Evolutionary conservation across 2,113 vertebrate species (phyloP), one percentile per base, ranked within the genome.

Genomic region (Bolborhynchus lineola): DNA sequence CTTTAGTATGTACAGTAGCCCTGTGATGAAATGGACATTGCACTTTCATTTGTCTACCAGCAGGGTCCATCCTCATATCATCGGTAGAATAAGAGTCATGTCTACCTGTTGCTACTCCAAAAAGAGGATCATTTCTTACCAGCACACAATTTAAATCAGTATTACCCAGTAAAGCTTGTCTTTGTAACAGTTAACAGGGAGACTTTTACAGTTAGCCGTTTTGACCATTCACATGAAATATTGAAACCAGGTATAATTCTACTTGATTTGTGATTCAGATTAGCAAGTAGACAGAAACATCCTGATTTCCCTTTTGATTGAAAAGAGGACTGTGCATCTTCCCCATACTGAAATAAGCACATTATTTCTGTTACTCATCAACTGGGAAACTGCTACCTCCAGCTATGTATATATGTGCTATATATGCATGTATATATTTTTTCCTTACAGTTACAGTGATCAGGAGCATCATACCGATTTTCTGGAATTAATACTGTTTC

Each of bases 401-500:
- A 77, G 21, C 55, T 83, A 35, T 39, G 39, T 39, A 39, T 39
- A 11, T 39, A 39, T 39, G 39, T 39, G 39, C 39, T 39, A 39
- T 39, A 39, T 59, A 77, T 70, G 25, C 53, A n/a, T 29, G 4
- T 59, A 49, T 52, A 7, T 57, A 14, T 64, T 8, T 76, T 74
- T 63, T 86, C 28, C 26, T 85, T 77, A 74, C 33, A 82, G 62
- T 74, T 90, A 60, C 41, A 68, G 16, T 25, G 39, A 70, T 84
- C 31, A 37, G 79, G 39, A 94, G 31, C 46, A 77, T 59, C 85
- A 65, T 55, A 89, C 26, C 0, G 0, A 70, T 83, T 92, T 95
- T 92, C 78, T 93, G 60, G 52, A 86, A 75, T 95, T 70, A 81
- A 75, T 92, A 67, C 16, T 67, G 7, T 80, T 88, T 95, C 53